Evolutionary conservation across 2,888 invertebrate species (phyloP).

Genomic region (Meghimatium bilineatum): DNA sequence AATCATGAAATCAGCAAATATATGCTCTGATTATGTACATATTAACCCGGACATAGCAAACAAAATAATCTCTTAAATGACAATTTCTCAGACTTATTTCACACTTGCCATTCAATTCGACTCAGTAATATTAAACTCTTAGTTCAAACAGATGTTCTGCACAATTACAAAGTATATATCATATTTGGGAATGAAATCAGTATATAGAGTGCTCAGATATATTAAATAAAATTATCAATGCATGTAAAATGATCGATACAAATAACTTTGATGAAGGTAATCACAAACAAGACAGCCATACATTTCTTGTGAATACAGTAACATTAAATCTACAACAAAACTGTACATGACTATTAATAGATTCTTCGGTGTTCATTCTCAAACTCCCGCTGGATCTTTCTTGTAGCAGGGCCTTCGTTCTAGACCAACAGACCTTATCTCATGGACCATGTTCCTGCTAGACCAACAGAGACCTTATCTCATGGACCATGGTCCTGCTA

Average conservation of each 20-base stretch:
- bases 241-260: not conserved
- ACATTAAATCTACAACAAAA: not conserved
- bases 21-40: too few species aligned
- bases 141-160: not conserved
- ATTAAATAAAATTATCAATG: not conserved
- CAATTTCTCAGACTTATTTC: not conserved
- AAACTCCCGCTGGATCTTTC: too few species aligned
- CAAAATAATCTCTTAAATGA: not conserved
- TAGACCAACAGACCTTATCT: too few species aligned
- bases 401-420: too few species aligned
- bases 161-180: not conserved
- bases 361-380: too few species aligned
- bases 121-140: too few species aligned
- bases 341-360: not conserved
- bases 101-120: too few species aligned
- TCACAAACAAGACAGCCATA: not conserved
- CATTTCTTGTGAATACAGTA: not conserved
- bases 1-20: too few species aligned
- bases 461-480: too few species aligned
- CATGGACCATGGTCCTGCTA: too few species aligned
- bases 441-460: too few species aligned
- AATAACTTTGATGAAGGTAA: not conserved
- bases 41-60: not conserved
- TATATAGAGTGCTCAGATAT: not conserved
- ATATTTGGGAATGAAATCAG: slow-evolving; percentile 27